Conservation (phyloP, 2,113 vertebrate species). For the Cryptotis parvus region DNA sequence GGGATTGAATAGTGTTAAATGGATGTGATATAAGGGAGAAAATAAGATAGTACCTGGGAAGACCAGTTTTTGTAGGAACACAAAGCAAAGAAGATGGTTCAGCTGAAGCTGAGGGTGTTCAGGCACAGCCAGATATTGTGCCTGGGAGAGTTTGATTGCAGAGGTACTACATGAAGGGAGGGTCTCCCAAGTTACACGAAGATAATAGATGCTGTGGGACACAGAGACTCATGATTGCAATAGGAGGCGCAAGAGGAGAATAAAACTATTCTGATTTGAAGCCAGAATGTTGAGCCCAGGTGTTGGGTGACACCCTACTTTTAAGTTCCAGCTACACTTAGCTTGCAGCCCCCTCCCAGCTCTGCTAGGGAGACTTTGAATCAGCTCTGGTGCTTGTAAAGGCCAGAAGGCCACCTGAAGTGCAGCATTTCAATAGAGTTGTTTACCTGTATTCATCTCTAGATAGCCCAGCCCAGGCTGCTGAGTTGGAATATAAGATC, state of each 20-base stretch:
- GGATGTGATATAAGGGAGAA: background rate
- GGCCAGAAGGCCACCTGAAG: too few species aligned
- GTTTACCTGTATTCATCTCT: too few species aligned
- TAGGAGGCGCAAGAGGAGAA: background rate
- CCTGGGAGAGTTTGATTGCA: background rate
- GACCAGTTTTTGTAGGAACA: background rate
- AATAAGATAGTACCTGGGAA: background rate
- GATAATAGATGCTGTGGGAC: background rate
- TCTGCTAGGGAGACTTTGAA: too few species aligned
- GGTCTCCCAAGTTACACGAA: background rate
- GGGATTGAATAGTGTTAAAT: background rate
- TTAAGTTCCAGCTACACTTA: too few species aligned
- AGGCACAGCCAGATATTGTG: background rate
- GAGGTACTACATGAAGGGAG: background rate
- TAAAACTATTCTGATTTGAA: background rate
- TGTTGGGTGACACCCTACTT: too few species aligned
- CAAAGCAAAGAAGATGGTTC: too few species aligned
- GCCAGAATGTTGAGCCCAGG: background rate
- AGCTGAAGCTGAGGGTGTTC: background rate
- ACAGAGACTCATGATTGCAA: background rate
- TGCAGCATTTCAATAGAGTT: too few species aligned
- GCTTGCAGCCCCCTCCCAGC: too few species aligned
- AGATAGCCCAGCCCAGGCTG: too few species aligned
- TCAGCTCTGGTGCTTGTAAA: too few species aligned
- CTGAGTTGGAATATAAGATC: too few species aligned